Percentiles rank a stretch among this genome's conserved stretches.
Conservation (phyloP, 2,113 vertebrate species). For the Pachyramphus minor region DNA sequence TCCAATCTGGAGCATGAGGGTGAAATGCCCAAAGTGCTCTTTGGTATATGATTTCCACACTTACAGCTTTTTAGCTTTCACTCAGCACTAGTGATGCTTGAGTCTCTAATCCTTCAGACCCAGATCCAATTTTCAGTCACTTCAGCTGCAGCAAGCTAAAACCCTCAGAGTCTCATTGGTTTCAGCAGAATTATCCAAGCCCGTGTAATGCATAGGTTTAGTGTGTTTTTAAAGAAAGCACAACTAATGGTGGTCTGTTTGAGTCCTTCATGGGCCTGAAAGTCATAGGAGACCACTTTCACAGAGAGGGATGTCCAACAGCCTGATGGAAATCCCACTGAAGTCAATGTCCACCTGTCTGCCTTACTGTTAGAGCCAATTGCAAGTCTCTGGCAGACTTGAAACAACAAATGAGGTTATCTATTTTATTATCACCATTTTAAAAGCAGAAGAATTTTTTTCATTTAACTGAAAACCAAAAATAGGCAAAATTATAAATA, state of each 20-base stretch:
- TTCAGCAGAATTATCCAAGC: constrained; percentile 11
- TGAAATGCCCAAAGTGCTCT: neutral
- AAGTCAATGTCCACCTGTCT: neutral
- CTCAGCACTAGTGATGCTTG: neutral
- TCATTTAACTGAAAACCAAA: neutral
- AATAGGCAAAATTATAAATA: neutral
- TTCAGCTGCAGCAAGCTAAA: neutral
- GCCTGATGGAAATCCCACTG: neutral
- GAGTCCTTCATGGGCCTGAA: neutral
- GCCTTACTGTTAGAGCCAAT: neutral
- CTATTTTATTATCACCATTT: neutral
- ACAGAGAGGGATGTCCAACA: neutral
- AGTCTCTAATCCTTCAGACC: neutral
- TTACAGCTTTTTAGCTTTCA: neutral
- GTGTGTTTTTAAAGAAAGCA: neutral
- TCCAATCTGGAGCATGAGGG: neutral
- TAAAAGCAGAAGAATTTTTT: neutral
- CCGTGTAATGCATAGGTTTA: neutral
- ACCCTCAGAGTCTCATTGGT: neutral
- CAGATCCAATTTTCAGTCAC: neutral
- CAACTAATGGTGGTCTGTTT: neutral
- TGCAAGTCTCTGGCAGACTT: neutral
- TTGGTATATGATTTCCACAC: neutral
- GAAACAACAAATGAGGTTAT: neutral
- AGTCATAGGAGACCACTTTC: neutral